Evolutionary conservation across 1,140 invertebrate genomes (phyloP), one percentile per base, ranked within the genome.

Genomic region (Halictus rubicundus): DNA sequence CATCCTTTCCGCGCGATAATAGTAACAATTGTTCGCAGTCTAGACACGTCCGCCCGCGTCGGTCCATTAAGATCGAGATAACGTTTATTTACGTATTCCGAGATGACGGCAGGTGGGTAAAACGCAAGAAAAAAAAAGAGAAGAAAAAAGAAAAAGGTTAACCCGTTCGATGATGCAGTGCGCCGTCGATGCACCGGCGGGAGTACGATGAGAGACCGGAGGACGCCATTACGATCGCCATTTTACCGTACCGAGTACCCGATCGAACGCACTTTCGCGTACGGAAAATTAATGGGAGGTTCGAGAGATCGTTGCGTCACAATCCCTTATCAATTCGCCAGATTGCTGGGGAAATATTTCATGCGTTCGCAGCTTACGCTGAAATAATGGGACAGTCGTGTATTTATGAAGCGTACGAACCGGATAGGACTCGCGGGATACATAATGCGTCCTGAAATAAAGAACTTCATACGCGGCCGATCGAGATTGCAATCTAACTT

Each of bases 11-110:
- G 39, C 37, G 57, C 80, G 65, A 69, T 60, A 69, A 76, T 60
- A 68, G 64, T 23, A 46, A 68, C 52, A 59, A 73, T 80, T 82
- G 81, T 70, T 71, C 52, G 52, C 25, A 46, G 64, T 66, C 74
- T 57, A 27, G 59, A 69, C 81, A 32, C 64, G 65, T 25, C 71
- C 23, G 64, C 57, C 72, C 82, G 68, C 82, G 64, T 42, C 59
- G 54, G 39, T 84, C 68, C 78, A 84, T 81, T 77, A 76, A 85
- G 71, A 84, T 85, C 83, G 46, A 85, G 68, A 84, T 84, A 84
- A 46, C 60, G 82, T 46, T 81, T 85, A 84, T 81, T 84, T 85
- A 85, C 83, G 78, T 54, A 84, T 84, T 84, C 60, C 59, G 80
- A 64, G 78, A 84, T 84, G 82, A 72, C 46, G 70, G 81, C 83